Base-by-base conservation (phyloP, 2,888 invertebrate genomes). In the Venustoraphidia nigricollis region DNA sequence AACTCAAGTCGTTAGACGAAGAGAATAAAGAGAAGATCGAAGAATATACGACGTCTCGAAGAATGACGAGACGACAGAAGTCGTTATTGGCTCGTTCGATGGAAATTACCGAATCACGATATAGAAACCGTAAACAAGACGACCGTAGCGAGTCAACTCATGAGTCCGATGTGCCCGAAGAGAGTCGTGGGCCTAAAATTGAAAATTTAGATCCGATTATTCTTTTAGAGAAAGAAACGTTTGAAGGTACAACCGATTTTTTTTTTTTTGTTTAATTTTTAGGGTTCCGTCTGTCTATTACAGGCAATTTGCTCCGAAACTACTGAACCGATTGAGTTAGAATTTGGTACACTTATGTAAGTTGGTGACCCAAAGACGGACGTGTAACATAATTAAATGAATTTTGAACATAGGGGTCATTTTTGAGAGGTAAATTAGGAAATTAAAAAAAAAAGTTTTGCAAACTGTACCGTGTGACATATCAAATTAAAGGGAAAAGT, bases 21-120 rank as follows among this genome's bases (percentile, higher is more conserved):
- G 36, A 35, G 17, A 38, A 45, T 37, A 46, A 43, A 45, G 27
- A 38, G 41, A 41, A 34, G 47, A 41, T 42, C n/a, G 45, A 59
- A 43, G 52, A 46, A 34, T 60, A 60, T 49, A 51, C 56, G 6
- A 50, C 55, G 5, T 48, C 57, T 0, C 55, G 61, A 48, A 51
- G 75, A 52, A 49, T 75, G 46, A 75, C 75, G 0, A 67, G 75
- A 3, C 59, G 66, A 43, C 75, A 75, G 52, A 67, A 67, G 48
- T 59, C 63, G 0, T 52, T 72, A 34, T 54, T 75, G 2, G 66
- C 70, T 42, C 64, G 67, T 0, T 63, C 63, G 49, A 44, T 58
- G 13, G 54, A 55, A 13, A 41, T 46, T 40, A 41, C 50, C n/a
- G 41, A 52, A 46, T 47, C 47, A n/a, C 47, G 50, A 53, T 45